Conservation (phyloP, 37 sponge, comb jelly and placozoan species). For the Halisarca cf. caerulea region DNA sequence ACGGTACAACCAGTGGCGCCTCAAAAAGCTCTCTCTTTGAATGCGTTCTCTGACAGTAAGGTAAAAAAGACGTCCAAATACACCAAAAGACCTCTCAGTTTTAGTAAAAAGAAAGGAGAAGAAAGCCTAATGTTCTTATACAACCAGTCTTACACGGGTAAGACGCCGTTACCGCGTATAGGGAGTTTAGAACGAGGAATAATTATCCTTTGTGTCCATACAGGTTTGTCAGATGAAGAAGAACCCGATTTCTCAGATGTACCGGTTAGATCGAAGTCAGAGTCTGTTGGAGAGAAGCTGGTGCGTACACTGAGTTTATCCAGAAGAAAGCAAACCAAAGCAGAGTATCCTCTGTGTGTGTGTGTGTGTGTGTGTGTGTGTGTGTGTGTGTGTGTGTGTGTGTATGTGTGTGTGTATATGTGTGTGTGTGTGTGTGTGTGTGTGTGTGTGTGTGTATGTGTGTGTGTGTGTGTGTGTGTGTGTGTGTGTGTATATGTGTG, state of each 20-base stretch:
- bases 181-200: too few species aligned
- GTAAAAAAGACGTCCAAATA: not conserved
- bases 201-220: not conserved
- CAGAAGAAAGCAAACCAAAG: not conserved
- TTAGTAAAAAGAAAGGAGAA: too few species aligned
- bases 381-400: slow-evolving; percentile 41
- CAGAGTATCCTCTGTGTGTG: not conserved
- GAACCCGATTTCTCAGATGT: not conserved
- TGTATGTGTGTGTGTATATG: slow-evolving; percentile 34
- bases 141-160: too few species aligned
- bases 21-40: too few species aligned
- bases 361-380: slow-evolving; percentile 30
- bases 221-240: not conserved
- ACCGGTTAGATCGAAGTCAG: not conserved
- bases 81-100: too few species aligned
- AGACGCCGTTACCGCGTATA: too few species aligned
- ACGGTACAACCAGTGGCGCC: too few species aligned
- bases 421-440: too few species aligned
- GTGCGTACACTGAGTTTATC: not conserved
- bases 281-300: not conserved
- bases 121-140: too few species aligned
- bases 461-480: too few species aligned
- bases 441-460: too few species aligned
- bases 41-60: not conserved
- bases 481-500: too few species aligned